Evolutionary conservation across 2,113 vertebrate genomes (phyloP), one percentile per base, ranked within the genome.

Genomic region (Lampris incognitus): DNA sequence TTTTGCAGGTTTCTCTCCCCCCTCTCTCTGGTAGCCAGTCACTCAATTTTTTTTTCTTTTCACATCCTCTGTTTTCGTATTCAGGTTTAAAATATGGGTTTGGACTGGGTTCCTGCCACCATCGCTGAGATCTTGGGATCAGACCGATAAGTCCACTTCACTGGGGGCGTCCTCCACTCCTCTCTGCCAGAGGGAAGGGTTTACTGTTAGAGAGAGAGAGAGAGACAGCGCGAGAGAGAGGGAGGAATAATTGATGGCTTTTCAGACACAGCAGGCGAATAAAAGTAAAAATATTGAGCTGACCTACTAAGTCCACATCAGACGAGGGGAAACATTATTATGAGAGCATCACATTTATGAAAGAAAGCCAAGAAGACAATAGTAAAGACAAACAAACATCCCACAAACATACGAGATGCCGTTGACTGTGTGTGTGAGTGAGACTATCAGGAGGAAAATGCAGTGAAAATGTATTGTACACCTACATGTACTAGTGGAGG

Each of bases 121-220:
- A 73, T 83, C 67, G 40, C 78, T 81, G 81, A 85, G 81, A 79
- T 77, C 85, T 56, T 83, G 80, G 63, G 79, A 58, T 75, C 69
- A 81, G 84, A 69, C 61, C 24, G 74, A 55, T 5, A 77, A 81
- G 74, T 88, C 88, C 81, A 83, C 78, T 78, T 64, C 66, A 8
- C 75, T 4, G 74, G 84, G 74, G 80, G 24, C 48, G 3, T 36
- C 44, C 59, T 79, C 84, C 79, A 8, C 78, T 78, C 75, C 71
- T 81, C 82, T 85, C 80, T 77, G 82, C 79, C 78, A 71, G 69
- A 74, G 67, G 78, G 72, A 75, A 3, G 76, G 72, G 11, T 84
- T 92, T 93, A 93, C 89, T 91, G 89, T 76, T 62, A 81, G 76
- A 80, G 56, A 82, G 69, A 72, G 64, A 13, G 38, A 50, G 65